These are phyloP conservation scores for Pedetes capensis DNA, from an alignment of 2,113 vertebrate species.

Conservation along the genomic window DNA sequence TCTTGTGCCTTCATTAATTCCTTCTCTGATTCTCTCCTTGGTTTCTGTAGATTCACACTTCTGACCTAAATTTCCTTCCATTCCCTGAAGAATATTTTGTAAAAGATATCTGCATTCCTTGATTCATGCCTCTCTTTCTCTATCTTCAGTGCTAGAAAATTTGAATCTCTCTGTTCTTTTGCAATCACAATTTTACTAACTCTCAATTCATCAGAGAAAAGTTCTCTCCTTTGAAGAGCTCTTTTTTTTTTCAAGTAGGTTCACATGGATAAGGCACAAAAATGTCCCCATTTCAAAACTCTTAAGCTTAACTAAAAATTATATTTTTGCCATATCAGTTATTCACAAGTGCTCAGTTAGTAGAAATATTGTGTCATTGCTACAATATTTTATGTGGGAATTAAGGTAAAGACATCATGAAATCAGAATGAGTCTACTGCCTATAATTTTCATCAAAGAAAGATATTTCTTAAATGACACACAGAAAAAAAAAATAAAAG, in stretches of 20 bases:
- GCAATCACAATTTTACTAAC: neutral
- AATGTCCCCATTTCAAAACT: neutral
- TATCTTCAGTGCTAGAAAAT: neutral
- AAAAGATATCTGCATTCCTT: neutral
- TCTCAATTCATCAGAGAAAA: neutral
- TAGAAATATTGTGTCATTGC: neutral
- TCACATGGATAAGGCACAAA: neutral
- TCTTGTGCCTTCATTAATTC: neutral
- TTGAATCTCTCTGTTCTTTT: neutral
- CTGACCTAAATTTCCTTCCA: neutral
- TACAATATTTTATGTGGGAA: neutral
- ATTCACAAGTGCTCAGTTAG: neutral
- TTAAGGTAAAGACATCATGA: neutral
- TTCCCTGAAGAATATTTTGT: neutral
- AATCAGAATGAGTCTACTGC: neutral
- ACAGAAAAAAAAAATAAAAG: neutral
- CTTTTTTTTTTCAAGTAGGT: no score
- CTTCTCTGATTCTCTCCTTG: neutral
- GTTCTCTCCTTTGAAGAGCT: neutral
- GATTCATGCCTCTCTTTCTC: neutral
- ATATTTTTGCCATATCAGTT: neutral
- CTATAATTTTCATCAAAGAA: neutral
- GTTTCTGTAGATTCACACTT: neutral
- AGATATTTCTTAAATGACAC: neutral
- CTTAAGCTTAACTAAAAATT: neutral